A percentile compares a stretch with the other conserved stretches of the same genome.
phyloP scores from a whole-genome alignment of 2,113 vertebrate species.

The Pithys albifrons region DNA sequence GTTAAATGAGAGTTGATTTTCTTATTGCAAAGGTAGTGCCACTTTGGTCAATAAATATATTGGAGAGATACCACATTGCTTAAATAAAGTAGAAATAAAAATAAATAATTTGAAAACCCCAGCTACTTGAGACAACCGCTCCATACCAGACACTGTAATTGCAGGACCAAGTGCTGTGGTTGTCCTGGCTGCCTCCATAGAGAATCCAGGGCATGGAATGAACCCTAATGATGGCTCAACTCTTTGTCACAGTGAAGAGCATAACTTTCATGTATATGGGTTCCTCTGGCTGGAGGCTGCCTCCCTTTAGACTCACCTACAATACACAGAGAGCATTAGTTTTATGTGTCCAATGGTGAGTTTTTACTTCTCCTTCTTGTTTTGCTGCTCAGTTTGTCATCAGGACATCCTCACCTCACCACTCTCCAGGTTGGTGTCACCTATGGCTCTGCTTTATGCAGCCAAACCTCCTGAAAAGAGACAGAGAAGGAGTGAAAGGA shows the following conservation, averaged over 20 bases:
- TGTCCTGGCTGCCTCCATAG: not conserved
- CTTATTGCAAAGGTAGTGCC: not conserved
- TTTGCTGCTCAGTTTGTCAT: not conserved
- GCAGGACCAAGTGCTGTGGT: not conserved
- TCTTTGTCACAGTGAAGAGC: not conserved
- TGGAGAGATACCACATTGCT: not conserved
- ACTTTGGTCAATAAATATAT: not conserved
- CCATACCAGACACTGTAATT: not conserved
- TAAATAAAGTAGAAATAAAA: not conserved
- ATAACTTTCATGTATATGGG: not conserved
- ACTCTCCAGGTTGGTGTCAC: not conserved
- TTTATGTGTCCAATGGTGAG: fast-evolving
- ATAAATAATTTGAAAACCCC: not conserved
- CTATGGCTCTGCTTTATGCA: not conserved
- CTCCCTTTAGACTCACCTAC: not conserved
- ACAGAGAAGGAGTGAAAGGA: not conserved
- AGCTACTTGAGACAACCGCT: not conserved
- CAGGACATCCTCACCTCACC: not conserved
- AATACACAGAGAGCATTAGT: not conserved
- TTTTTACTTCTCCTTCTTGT: not conserved
- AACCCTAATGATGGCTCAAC: not conserved
- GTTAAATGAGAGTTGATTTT: not conserved
- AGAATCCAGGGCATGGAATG: not conserved
- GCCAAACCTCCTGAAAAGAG: not conserved
- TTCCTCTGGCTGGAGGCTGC: not conserved